phyloP scores from a whole-genome alignment of 2,888 invertebrate species.

The Alentia gelatinosa region DNA sequence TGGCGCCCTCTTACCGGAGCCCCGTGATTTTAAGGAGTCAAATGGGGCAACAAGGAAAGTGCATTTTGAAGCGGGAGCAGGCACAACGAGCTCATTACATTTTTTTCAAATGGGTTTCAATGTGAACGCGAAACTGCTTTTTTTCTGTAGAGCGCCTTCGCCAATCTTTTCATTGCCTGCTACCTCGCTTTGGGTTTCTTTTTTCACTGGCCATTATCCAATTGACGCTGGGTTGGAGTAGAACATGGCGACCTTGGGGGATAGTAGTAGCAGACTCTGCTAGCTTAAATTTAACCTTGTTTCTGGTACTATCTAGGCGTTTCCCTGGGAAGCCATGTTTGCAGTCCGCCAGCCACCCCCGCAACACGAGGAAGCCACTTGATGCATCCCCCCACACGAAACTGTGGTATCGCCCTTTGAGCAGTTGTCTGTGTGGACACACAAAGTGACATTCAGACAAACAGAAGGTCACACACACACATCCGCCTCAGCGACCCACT shows the following conservation, averaged over 20 bases:
- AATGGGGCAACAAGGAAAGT: slow-evolving; percentile 25
- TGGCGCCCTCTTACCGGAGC: neutral
- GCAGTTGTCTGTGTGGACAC: neutral
- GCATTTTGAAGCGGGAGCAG: neutral
- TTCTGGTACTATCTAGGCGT: neutral
- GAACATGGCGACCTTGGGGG: neutral
- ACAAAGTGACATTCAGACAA: neutral
- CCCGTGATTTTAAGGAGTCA: neutral
- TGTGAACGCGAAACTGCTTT: neutral
- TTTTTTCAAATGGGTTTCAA: neutral
- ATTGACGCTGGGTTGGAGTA: neutral
- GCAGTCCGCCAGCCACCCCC: neutral
- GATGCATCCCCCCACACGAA: neutral
- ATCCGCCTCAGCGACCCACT: neutral
- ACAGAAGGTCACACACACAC: neutral
- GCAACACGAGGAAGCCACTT: neutral
- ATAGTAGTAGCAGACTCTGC: too few species aligned
- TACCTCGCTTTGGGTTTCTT: neutral
- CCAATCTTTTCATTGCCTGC: neutral
- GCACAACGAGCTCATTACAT: neutral
- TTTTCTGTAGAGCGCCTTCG: neutral
- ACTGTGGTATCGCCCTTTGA: too few species aligned
- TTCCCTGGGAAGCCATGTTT: neutral
- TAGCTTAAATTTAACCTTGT: too few species aligned
- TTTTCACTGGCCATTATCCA: neutral